These are phyloP conservation scores for Ametastegia equiseti DNA, from an alignment of 2,888 invertebrate species.

Conservation along the genomic window DNA sequence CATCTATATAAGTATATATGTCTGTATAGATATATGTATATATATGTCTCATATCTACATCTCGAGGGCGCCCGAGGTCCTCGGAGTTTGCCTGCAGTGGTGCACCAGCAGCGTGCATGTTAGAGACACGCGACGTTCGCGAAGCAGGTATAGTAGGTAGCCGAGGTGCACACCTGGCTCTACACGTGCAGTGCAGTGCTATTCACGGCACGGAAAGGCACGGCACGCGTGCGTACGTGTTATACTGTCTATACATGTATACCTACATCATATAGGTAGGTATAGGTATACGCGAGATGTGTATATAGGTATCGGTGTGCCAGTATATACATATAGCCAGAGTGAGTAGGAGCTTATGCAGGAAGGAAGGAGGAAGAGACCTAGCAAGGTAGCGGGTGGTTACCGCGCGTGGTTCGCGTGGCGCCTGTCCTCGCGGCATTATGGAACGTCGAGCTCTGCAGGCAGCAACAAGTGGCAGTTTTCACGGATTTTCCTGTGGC, in stretches of 20 bases:
- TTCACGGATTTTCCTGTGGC: slow-evolving; percentile 74
- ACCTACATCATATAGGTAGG: not conserved
- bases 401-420: slow-evolving; percentile 18
- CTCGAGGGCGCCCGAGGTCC: no score
- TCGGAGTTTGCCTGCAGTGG: no score
- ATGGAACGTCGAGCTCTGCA: not conserved
- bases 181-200: no score
- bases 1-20: no score
- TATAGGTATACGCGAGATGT: not conserved
- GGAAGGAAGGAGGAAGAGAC: not conserved
- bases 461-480: slow-evolving; percentile 75
- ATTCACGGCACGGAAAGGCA: slow-evolving; percentile 10
- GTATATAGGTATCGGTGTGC: not conserved
- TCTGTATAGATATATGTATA: no score
- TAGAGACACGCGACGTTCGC: no score
- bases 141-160: no score
- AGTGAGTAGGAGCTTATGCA: not conserved
- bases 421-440: slow-evolving; percentile 13
- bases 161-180: no score
- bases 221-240: slow-evolving; percentile 4
- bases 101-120: no score
- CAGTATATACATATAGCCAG: no score
- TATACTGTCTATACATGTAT: not conserved
- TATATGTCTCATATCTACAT: no score
- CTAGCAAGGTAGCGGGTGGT: no score